Base-by-base conservation (phyloP, 2,113 vertebrate species). In the Bujurquina vittata region DNA sequence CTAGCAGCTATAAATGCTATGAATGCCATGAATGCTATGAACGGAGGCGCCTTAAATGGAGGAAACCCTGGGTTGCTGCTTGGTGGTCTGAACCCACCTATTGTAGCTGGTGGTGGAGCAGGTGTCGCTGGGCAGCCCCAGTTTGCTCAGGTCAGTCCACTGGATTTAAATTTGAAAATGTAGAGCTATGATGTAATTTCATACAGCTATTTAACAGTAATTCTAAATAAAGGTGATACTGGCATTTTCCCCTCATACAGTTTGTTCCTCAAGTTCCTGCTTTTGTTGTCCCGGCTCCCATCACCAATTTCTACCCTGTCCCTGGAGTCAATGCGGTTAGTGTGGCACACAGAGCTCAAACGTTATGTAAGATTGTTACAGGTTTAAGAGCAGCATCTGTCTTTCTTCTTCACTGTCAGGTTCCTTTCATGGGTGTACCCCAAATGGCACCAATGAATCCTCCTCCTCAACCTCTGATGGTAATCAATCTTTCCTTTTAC, bases 131-230 rank as follows among this genome's bases (percentile, higher is more conserved):
- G 86, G 10, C 94, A 92, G 84, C 91, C 92, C 2, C 92, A 90
- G 89, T 90, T 93, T 58, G 84, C 79, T 75, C 92, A 92, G 91
- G 94, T 94, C 22, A 91, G 90, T 84, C 15, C 15, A 23, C 11
- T 31, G 75, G 35, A 23, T 79, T 4, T n/a, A 52, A 6, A 26
- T 33, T 14, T n/a, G 35, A 46, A 10, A 11, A 4, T 5, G 10
- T 2, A 22, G 1, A 59, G 72, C 9, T 6, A 43, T 23, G 22
- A 29, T 57, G 18, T 33, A 10, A 72, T 46, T 52, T 52, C 31
- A 31, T 23, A 49, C 23, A 0, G 5, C 7, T 33, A 54, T 72
- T 72, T 72, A 54, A 26, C 18, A 72, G 29, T 69, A 18, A 80
- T 22, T 49, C 26, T 49, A 12, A 76, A 40, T 8, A 59, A 7